Conservation (phyloP, 30 jellyfish, hydroid and myxozoan genomes). For the Catostylus mosaicus region DNA sequence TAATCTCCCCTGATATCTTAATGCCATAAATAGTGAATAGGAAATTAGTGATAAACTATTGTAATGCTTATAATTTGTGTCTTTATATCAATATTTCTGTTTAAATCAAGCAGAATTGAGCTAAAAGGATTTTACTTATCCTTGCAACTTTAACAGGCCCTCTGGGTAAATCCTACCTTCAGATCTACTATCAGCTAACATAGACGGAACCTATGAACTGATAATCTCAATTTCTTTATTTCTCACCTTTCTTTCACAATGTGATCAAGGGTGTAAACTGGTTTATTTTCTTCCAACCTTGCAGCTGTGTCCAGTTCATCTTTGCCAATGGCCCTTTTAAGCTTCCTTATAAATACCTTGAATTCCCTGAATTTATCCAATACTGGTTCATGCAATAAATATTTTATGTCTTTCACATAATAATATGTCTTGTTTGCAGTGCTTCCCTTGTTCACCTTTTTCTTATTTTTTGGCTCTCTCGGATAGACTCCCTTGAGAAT, state of each 20-base stretch:
- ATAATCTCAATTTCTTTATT: too few species aligned
- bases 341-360: slow-evolving; percentile 83
- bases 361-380: slow-evolving; percentile 90
- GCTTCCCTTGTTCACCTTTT: slow-evolving; percentile 96
- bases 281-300: slow-evolving; percentile 92
- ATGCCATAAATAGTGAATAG: too few species aligned
- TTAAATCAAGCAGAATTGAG: too few species aligned
- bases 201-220: too few species aligned
- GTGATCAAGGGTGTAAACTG: slow-evolving; percentile 92
- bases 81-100: too few species aligned
- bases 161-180: too few species aligned
- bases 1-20: too few species aligned
- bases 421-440: slow-evolving; percentile 88
- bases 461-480: slow-evolving; percentile 94
- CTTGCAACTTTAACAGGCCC: too few species aligned
- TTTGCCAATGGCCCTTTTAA: slow-evolving; percentile 90
- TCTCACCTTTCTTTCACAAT: slow-evolving; percentile 97
- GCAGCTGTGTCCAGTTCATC: slow-evolving; percentile 86
- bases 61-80: too few species aligned
- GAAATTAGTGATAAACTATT: too few species aligned
- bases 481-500: slow-evolving; percentile 99
- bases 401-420: slow-evolving; percentile 93
- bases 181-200: too few species aligned
- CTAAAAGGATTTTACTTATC: too few species aligned
- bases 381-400: slow-evolving; percentile 97